Percentiles rank a stretch among this genome's conserved stretches.
These are phyloP conservation scores for Psophia crepitans DNA, from an alignment of 2,113 vertebrate species.

Conservation along the genomic window DNA sequence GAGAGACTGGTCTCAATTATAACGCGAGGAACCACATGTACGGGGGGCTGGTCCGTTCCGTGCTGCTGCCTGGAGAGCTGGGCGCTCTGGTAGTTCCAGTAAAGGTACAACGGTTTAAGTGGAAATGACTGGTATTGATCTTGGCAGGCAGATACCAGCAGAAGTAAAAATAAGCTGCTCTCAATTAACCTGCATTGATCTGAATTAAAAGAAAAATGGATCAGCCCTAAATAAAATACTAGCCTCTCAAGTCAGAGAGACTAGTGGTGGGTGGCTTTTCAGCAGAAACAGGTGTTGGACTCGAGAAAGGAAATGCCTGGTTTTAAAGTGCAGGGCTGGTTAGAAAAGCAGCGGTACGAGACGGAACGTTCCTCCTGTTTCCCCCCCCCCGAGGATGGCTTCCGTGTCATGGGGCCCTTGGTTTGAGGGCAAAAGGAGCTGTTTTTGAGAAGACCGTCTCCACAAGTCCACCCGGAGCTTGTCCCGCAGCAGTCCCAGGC, in stretches of 20 bases:
- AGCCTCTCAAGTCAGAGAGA: not conserved
- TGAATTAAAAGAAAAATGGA: conserved; percentile 69
- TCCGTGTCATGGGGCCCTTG: fast-evolving
- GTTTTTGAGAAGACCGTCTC: not conserved
- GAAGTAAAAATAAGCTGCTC: conserved; percentile 72
- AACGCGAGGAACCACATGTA: not conserved
- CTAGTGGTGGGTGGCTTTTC: not conserved
- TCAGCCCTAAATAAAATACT: conserved; percentile 24
- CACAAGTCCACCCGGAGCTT: not conserved
- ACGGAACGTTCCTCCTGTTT: fast-evolving
- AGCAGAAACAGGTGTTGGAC: not conserved
- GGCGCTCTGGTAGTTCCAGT: conserved; percentile 54
- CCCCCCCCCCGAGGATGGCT: not conserved
- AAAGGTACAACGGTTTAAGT: conserved; percentile 67
- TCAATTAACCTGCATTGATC: conserved; percentile 71
- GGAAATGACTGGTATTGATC: conserved; percentile 72
- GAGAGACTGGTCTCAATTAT: not conserved
- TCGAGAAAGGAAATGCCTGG: not conserved
- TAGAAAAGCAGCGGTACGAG: not conserved
- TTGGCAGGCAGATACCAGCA: conserved; percentile 52
- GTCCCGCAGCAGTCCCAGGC: not conserved
- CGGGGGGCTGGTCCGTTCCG: not conserved
- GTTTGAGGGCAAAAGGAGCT: not conserved
- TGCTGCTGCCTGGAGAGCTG: not conserved
- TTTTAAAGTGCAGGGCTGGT: not conserved